Evolutionary conservation across 2,888 invertebrate species (phyloP), one percentile per base, ranked within the genome.

Genomic region (Nymphalis c-album): DNA sequence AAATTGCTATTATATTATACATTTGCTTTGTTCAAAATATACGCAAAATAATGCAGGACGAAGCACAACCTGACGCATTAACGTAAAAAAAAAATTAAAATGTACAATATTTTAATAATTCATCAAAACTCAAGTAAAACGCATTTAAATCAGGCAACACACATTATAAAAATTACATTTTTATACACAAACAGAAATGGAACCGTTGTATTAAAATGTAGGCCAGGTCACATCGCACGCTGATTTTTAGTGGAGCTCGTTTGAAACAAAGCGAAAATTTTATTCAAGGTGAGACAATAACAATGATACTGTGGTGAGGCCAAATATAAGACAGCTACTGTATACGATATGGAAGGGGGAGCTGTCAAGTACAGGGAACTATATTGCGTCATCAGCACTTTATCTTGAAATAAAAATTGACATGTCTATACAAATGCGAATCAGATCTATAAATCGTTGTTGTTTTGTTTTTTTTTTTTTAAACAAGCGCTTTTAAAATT

Each of bases 251-350:
- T 65, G 55, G 61, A 62, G 63, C 60, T 64, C 62, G 68, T 63
- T 68, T 62, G 64, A 69, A 71, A 69, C 72, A 71, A 69, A 66
- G 72, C 67, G 64, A 60, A 72, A 72, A 72, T 68, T 73, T 69
- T 72, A 73, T 73, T 71, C 72, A 72, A 69, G 71, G 69, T 67
- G 67, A 71, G 67, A 58, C 67, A 69, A 71, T 67, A 71, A 71
- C 69, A 71, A 69, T 66, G 66, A 63, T 64, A 69, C 61, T 61
- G 58, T 60, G 60, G n/a, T 57, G 57, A 48, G 64, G 60, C 62
- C 62, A 59, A 67, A 71, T 69, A 69, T 67, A 64, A 69, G 69
- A 69, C 69, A 67, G 46, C 61, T 63, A 62, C 64, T 64, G 35
- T 64, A 68, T 64, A 60, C 71, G 50, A 45, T 61, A 61, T 65